phyloP scores from a whole-genome alignment of 2,797 vertebrate genomes.

The Sebastiscus albofasciatus region DNA sequence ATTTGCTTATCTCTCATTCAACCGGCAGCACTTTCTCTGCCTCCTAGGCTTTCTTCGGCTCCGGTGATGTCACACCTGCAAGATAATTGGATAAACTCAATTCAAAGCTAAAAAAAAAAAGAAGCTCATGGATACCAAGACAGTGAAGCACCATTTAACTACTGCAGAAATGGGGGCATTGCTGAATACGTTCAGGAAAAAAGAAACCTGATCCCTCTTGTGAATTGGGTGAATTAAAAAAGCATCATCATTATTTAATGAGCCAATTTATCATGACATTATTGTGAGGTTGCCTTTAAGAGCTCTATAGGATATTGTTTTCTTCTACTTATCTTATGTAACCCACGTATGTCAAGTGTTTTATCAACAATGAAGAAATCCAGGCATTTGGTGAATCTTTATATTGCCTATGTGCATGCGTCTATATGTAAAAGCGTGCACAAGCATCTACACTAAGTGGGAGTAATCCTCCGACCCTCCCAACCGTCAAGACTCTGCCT shows the following conservation, averaged over 20 bases:
- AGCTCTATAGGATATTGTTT: background rate
- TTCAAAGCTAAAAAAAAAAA: conserved; percentile 56
- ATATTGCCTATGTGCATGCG: background rate
- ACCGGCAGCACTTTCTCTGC: conserved; percentile 65
- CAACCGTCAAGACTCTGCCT: conserved; percentile 43
- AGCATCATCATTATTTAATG: conserved; percentile 37
- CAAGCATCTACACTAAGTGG: background rate
- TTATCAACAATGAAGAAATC: background rate
- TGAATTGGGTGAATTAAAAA: conserved; percentile 25
- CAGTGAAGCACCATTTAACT: conserved; percentile 59
- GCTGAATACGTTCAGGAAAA: conserved; percentile 36
- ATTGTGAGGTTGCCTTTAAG: conserved; percentile 20
- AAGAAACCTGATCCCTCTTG: conserved; percentile 35
- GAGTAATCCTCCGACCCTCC: conserved; percentile 43
- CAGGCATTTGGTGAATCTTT: background rate
- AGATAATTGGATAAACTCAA: conserved; percentile 80
- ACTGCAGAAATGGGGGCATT: conserved; percentile 46
- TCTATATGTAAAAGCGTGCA: conserved; percentile 14
- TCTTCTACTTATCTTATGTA: background rate
- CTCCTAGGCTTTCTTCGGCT: conserved; percentile 69
- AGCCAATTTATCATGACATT: conserved; percentile 43
- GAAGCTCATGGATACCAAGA: conserved; percentile 53
- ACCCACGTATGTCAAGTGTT: background rate
- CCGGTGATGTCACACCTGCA: conserved; percentile 79
- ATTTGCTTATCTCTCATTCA: conserved; percentile 79